phyloP scores from a whole-genome alignment of 2,888 invertebrate genomes.

The Plagodis dolabraria region DNA sequence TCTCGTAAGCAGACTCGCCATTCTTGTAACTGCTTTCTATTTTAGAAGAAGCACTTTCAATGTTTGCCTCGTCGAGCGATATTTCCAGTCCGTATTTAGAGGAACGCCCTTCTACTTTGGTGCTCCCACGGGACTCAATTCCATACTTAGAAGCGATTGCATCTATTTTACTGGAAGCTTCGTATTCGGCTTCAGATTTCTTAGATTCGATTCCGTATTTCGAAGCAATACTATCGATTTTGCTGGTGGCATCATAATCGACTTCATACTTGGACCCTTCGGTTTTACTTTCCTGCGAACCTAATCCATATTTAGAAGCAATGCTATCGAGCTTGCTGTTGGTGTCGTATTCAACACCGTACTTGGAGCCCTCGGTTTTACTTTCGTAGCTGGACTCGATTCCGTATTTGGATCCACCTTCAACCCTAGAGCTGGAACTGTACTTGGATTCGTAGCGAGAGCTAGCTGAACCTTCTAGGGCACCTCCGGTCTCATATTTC shows the following conservation, averaged over 20 bases:
- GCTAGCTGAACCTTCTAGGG: constrained; percentile 62
- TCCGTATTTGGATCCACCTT: constrained; percentile 46
- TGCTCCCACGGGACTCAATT: constrained; percentile 39
- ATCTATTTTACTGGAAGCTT: constrained; percentile 46
- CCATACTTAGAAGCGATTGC: constrained; percentile 52
- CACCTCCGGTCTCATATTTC: constrained; percentile 59
- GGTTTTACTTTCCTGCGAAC: constrained; percentile 63
- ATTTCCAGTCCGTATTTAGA: constrained; percentile 55
- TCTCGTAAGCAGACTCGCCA: constrained; percentile 60
- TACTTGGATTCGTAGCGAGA: constrained; percentile 74
- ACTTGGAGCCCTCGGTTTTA: constrained; percentile 49
- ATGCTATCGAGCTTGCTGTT: constrained; percentile 64
- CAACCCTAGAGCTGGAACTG: constrained; percentile 52
- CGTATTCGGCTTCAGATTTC: constrained; percentile 43
- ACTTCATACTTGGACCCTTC: constrained; percentile 46
- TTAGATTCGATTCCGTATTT: constrained; percentile 44
- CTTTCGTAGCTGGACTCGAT: constrained; percentile 42
- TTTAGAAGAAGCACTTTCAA: constrained; percentile 58
- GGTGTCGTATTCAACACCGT: constrained; percentile 48
- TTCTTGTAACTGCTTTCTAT: constrained; percentile 62
- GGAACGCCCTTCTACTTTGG: constrained; percentile 43
- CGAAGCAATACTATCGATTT: constrained; percentile 48
- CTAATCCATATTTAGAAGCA: constrained; percentile 68
- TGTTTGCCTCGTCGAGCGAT: constrained; percentile 56
- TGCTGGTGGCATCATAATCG: constrained; percentile 44